Conservation (phyloP, 2,113 vertebrate species). For the Rhizomys pruinosus region DNA sequence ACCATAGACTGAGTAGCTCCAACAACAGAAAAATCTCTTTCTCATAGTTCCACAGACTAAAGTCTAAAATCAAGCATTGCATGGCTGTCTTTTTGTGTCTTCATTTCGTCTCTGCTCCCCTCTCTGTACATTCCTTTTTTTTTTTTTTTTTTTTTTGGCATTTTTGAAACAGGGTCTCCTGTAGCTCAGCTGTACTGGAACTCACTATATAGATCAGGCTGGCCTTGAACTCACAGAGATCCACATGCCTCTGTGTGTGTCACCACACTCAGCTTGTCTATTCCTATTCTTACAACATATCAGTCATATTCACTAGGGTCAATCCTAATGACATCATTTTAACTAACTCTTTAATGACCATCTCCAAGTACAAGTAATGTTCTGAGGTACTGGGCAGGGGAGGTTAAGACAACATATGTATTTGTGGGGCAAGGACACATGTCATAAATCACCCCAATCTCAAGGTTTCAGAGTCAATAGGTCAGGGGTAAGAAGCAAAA, state of each 20-base stretch:
- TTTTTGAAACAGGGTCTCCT: too few relatives aligned
- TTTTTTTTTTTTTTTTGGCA: too few relatives aligned
- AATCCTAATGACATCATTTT: background rate
- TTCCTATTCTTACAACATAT: background rate
- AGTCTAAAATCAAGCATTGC: background rate
- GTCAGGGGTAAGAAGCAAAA: background rate
- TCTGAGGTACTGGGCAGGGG: background rate
- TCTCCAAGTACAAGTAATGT: background rate
- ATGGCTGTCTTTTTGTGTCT: background rate
- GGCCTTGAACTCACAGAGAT: too few relatives aligned
- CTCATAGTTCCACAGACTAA: background rate
- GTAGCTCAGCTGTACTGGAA: too few relatives aligned
- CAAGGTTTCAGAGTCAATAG: slow-evolving; percentile 16
- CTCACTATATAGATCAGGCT: too few relatives aligned
- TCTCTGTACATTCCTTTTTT: too few relatives aligned
- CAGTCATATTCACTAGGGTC: background rate
- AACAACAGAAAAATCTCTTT: slow-evolving; percentile 9
- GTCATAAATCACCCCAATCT: background rate
- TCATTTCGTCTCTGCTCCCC: background rate
- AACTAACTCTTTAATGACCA: slow-evolving; percentile 44
- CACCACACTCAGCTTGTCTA: too few relatives aligned
- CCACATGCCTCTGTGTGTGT: too few relatives aligned
- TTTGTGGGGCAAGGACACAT: background rate
- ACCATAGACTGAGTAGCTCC: background rate
- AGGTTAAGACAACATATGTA: too few relatives aligned